Evolutionary conservation across 2,888 invertebrate genomes (phyloP), one percentile per base, ranked within the genome.

Genomic region (Drosophila rellima): DNA sequence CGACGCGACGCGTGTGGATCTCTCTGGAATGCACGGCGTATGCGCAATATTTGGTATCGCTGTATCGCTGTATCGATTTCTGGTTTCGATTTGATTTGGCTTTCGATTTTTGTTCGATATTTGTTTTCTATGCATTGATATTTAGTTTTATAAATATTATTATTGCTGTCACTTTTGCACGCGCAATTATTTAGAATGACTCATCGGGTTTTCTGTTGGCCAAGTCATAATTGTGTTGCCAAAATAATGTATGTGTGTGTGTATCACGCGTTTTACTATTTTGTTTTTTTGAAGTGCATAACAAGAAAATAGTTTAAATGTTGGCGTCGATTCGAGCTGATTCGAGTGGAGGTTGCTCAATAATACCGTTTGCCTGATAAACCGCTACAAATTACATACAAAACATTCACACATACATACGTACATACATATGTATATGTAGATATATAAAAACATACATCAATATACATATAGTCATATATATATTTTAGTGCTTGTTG

Each of bases 351-450:
- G 82, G 86, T 83, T 89, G 90, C 83, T 73, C 90, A 88, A 83
- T 79, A 88, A 75, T 75, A 75, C 90, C 90, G 83, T 88, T 79
- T 73, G 82, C 86, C 74, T 80, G 89, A 84, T 89, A 84, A 88
- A 88, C 89, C 90, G 89, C 90, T 82, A 85, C 90, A 89, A 84
- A 84, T 86, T 70, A 75, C 67, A 73, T 37, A 62, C 76, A 62
- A 62, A 35, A 63, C 61, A 65, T 57, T 26, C 50, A 78, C 48
- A 69, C 51, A 79, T 52, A 74, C 31, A 31, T 70, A 75, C 64
- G 68, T 23, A 62, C 66, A 71, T 37, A 63, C 74, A 80, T 45
- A 18, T 26, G 60, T 37, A 65, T 61, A 65, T 52, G 40, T n/a
- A n/a, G n/a, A n/a, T n/a, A n/a, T n/a, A n/a, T n/a, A 26, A 26